A percentile compares a stretch with the other conserved stretches of the same genome.
Evolutionary conservation across 1,140 invertebrate genomes (phyloP).

Genomic region (Asobara japonica): DNA sequence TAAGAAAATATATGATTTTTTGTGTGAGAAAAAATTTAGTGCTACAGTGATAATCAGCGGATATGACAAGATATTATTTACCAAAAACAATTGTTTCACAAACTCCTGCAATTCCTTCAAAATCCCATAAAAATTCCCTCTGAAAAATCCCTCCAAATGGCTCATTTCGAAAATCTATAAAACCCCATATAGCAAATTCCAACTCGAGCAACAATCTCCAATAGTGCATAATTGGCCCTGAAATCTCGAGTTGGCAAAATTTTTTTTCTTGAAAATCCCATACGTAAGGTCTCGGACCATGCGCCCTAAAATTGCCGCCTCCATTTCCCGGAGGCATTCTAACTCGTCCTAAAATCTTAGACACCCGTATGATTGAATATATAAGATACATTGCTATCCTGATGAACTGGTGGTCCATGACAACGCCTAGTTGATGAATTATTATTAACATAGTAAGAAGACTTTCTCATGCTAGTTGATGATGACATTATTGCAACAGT

Average conservation of each 20-base stretch:
- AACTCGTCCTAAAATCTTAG: conserved; percentile 46
- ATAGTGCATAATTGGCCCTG: conserved; percentile 21
- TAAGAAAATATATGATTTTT: conserved; percentile 9
- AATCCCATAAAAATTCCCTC: neutral
- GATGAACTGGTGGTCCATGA: conserved; percentile 70
- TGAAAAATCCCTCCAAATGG: neutral
- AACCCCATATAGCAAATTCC: conserved; percentile 21
- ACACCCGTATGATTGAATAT: conserved; percentile 74
- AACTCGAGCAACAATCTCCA: conserved; percentile 49
- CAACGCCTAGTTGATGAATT: conserved; percentile 62
- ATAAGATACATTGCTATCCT: conserved; percentile 80
- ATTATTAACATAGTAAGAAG: conserved; percentile 82
- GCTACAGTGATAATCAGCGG: neutral
- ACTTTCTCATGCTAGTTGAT: conserved; percentile 82
- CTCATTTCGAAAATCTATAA: neutral
- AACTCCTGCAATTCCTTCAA: neutral
- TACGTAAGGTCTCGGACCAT: neutral
- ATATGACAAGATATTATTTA: conserved; percentile 5
- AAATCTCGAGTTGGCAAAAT: conserved; percentile 48
- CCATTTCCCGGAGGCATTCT: neutral
- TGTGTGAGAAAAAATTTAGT: neutral
- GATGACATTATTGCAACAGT: conserved; percentile 85
- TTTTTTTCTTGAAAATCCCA: conserved; percentile 16
- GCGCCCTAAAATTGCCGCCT: too few species aligned
- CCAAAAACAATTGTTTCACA: neutral